Evolutionary conservation across 2,113 vertebrate species (phyloP), one percentile per base, ranked within the genome.

Genomic region (Aphyosemion australe): DNA sequence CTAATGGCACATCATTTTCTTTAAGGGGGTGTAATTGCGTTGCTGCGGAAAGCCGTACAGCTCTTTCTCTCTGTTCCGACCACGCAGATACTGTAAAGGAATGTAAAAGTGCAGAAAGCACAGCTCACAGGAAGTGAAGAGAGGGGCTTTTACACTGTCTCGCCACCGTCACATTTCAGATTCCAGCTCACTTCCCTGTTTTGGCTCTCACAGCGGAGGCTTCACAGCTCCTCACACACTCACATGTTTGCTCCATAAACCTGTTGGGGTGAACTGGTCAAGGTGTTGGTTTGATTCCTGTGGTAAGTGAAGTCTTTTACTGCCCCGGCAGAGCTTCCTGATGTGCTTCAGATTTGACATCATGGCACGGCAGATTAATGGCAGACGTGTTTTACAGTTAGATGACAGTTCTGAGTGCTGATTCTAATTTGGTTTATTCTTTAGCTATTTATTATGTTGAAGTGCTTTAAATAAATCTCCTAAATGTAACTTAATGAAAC

Each of bases 1-100:
- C 82, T 86, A 87, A 91, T 88, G 84, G 88, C 84, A 85, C 88
- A 89, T 91, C 84, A 89, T 88, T 89, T 91, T 89, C 87, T 90
- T 89, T 85, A 88, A 88, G 85, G 85, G 85, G 76, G 88, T 84
- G 85, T 85, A 87, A 89, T 87, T 88, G 86, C 80, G 77, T 37
- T 75, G 86, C 79, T 58, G 84, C 73, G 78, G 79, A 86, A 56
- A 82, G 74, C 74, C 70, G 72, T 31, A 56, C 71, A 76, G 80
- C 69, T 79, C 76, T 81, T 80, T 86, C 75, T 79, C 77, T 89
- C 77, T 78, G 77, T 89, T 85, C 77, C 82, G 45, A 68, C 79
- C 20, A 75, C 80, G 59, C 19, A 74, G 78, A 62, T 61, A 81
- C 66, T 65, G 84, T 75, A 87, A 74, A 84, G 73, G 73, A 76